phyloP scores from a whole-genome alignment of 2,888 invertebrate genomes.

The Nasonovia ribisnigri region DNA sequence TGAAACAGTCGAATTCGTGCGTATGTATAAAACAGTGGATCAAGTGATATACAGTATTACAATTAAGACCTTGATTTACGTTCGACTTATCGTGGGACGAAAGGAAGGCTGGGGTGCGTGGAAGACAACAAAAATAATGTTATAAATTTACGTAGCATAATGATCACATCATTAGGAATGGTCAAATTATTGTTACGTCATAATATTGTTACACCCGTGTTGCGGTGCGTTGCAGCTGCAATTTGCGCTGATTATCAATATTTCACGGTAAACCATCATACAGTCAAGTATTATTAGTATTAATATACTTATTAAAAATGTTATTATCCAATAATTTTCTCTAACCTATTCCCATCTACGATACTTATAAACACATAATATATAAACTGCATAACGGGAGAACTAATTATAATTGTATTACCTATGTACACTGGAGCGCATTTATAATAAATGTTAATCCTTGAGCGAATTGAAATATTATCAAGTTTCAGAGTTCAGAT shows the following conservation, averaged over 20 bases:
- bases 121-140: background rate
- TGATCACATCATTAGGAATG: background rate
- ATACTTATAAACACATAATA: background rate
- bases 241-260: background rate
- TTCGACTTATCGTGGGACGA: constrained; percentile 4
- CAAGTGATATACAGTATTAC: constrained; percentile 61
- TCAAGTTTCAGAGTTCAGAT: background rate
- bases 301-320: background rate
- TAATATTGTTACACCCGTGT: background rate
- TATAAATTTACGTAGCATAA: background rate
- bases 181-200: background rate
- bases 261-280: background rate
- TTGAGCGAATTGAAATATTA: background rate
- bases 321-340: background rate
- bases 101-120: background rate
- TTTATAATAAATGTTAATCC: constrained; percentile 38
- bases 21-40: constrained; percentile 51
- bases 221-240: background rate
- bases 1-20: constrained; percentile 4
- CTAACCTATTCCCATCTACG: background rate
- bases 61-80: constrained; percentile 65
- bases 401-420: background rate
- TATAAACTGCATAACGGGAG: background rate
- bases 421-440: background rate
- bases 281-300: too few species aligned